Evolutionary conservation across 2,113 vertebrate genomes (phyloP), one percentile per base, ranked within the genome.

Genomic region (Ailuropoda melanoleuca): DNA sequence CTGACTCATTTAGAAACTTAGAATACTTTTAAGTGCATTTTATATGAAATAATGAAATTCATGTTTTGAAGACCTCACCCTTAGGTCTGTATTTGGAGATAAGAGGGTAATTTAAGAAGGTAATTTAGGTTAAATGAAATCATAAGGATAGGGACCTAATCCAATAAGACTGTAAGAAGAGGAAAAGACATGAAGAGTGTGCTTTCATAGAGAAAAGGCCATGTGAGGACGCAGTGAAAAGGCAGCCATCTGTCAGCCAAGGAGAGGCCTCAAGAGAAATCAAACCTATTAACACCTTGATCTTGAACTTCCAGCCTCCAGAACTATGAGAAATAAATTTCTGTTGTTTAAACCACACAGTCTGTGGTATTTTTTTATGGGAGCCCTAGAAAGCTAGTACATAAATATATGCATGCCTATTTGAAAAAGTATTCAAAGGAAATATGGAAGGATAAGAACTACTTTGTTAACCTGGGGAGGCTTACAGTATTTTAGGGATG

Each of bases 61-160:
- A 12, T 50, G 34, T 64, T 19, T 70, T 55, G 13, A 80, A 85
- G 12, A 2, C 1, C 6, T 48, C 31, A 50, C 8, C 0, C 60
- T 12, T 18, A 37, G 1, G 12, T 77, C 29, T 60, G 11, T n/a
- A n/a, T 77, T 77, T 62, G 18, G 10, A 80, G 39, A 81, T 39
- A 3, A 21, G 1, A 56, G 13, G 2, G 8, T 37, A 37, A 6
- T 83, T 87, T 75, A 75, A 39, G 50, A 43, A 50, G 1, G 2
- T 34, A 80, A 50, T 5, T 39, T 66, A 66, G 2, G 14, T 66
- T 66, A 66, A 81, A 64, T 50, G 18, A 96, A 58, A 21, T 55
- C 4, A 11, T 9, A 72, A 84, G 9, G 3, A 2, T 55, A 3
- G 6, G 2, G 0, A 0, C 4, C 48, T 80, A 13, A 56, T 48